Evolutionary conservation across 2,113 vertebrate species (phyloP).

Genomic region (Todiramphus chloris): DNA sequence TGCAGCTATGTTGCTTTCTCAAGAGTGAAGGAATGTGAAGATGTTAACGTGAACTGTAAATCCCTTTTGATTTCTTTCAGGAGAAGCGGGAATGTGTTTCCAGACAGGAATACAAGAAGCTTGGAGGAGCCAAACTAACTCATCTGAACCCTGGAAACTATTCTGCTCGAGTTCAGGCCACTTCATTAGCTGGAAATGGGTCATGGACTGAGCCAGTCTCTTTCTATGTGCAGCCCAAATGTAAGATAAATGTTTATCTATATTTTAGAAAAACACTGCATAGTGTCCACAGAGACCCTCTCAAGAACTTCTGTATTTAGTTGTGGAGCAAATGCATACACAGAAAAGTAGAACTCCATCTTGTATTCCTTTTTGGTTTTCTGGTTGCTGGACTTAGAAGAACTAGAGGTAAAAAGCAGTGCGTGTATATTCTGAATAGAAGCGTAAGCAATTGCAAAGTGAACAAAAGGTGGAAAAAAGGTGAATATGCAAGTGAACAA

Average conservation of each 20-base stretch:
- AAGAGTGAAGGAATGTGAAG: not conserved
- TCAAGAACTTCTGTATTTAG: not conserved
- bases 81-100: constrained; percentile 93
- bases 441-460: not conserved
- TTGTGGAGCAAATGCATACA: not conserved
- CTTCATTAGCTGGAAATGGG: constrained; percentile 92
- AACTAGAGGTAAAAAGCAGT: not conserved
- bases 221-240: constrained; percentile 90
- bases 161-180: constrained; percentile 89
- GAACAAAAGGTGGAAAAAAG: not conserved
- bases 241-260: constrained; percentile 75
- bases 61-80: not conserved
- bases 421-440: not conserved
- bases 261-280: not conserved
- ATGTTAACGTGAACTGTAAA: not conserved
- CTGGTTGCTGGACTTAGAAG: not conserved
- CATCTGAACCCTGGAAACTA: constrained; percentile 92
- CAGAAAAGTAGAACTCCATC: not conserved
- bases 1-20: not conserved
- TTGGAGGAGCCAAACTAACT: constrained; percentile 85
- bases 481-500: not conserved
- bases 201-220: constrained; percentile 93
- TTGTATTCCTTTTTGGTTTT: not conserved
- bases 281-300: not conserved
- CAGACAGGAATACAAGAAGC: constrained; percentile 87